Base-by-base conservation (phyloP, 2,888 invertebrate genomes). In the Capitulum mitella region DNA sequence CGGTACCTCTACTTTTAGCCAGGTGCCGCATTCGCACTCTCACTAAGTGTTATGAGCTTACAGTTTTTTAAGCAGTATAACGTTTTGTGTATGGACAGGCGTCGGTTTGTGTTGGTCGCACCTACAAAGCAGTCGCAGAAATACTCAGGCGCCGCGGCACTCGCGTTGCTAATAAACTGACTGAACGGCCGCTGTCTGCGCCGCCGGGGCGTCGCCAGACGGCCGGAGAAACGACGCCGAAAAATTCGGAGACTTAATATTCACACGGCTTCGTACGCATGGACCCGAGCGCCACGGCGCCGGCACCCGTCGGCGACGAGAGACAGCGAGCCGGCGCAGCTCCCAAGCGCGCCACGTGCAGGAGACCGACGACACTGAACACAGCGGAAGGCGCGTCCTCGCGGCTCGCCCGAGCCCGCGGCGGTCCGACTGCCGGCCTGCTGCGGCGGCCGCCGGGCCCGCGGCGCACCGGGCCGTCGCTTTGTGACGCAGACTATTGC, bases 21-120 rank as follows among this genome's bases (percentile, higher is more conserved):
- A 12, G n/a, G 29, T 32, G 29, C 61, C 32, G 6, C n/a, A 3
- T 2, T n/a, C n/a, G n/a, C n/a, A n/a, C n/a, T n/a, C n/a, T n/a
- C n/a, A 32, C 61, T 10, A n/a, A 29, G 61, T 61, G 61, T 32
- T 16, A 61, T 61, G 70, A 70, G 70, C 70, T 70, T 70, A 70
- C 70, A 3, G 70, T 70, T 70, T 70, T 70, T 70, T 70, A 37
- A 37, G 70, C 34, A 70, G 37, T 32, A 32, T 61, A 61, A 61
- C 61, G 61, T 61, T 61, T 58, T 32, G n/a, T n/a, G 61, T 61
- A 61, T n/a, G 61, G 54, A 54, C 32, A 3, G 61, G 16, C 61
- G 16, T 32, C 61, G 58, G 22, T 12, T 61, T 61, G 61, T 32
- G 61, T 61, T 32, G n/a, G 61, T 32, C 14, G 61, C 32, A 16